Conservation (phyloP, 2,797 vertebrate species). For the Uromys caudimaculatus region DNA sequence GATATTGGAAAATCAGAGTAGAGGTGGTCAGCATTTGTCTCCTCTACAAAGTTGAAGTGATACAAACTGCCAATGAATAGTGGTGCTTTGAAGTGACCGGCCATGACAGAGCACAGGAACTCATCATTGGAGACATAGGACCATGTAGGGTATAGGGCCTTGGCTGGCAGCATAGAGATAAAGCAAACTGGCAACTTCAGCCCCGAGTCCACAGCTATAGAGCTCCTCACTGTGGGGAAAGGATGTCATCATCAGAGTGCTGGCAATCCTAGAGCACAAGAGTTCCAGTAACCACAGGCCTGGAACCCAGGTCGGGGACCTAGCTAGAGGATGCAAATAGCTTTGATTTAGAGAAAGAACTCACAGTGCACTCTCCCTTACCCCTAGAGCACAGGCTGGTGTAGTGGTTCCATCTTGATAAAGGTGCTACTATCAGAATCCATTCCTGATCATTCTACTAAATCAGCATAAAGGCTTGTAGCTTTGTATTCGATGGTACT, state of each 20-base stretch:
- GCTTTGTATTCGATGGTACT: background rate
- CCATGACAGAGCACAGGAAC: background rate
- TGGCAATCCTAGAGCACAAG: background rate
- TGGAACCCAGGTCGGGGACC: too few relatives aligned
- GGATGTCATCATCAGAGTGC: background rate
- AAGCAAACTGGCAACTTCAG: background rate
- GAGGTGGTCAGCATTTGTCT: background rate
- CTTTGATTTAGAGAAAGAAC: background rate
- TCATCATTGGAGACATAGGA: background rate
- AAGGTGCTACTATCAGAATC: background rate
- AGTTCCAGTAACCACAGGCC: background rate
- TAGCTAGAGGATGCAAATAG: background rate
- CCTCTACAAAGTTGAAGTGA: background rate
- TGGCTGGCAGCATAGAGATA: too few relatives aligned
- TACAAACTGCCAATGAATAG: background rate
- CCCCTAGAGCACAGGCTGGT: background rate
- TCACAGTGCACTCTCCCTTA: background rate
- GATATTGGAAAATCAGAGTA: background rate
- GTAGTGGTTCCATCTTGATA: too few relatives aligned
- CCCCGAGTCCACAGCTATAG: background rate
- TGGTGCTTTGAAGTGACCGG: background rate
- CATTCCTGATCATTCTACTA: background rate
- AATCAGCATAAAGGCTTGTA: background rate
- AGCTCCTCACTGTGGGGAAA: background rate
- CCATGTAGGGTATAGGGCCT: background rate